Evolutionary conservation across 2,888 invertebrate species (phyloP).

Genomic region (Drosophila mulleri): DNA sequence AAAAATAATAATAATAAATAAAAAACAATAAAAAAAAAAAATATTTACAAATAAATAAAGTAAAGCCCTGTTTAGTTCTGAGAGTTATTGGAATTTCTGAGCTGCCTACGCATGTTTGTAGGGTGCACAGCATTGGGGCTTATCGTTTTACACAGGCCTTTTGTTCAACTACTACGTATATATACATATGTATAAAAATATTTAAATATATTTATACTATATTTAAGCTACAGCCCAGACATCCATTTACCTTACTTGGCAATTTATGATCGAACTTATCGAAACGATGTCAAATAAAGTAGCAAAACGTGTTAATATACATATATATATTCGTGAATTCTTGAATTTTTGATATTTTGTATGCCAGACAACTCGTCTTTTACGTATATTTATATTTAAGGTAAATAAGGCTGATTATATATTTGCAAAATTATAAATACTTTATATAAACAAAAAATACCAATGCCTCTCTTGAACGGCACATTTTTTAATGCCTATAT

Average conservation of each 20-base stretch:
- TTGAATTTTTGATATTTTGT: background rate
- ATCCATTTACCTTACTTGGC: background rate
- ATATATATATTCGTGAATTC: slow-evolving; percentile 10
- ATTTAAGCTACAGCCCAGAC: background rate
- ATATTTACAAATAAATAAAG: background rate
- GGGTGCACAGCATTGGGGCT: background rate
- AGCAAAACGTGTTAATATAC: slow-evolving; percentile 10
- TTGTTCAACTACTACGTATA: background rate
- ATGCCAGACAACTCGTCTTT: slow-evolving; percentile 12
- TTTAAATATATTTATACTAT: background rate
- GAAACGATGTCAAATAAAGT: slow-evolving; percentile 2
- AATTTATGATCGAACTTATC: slow-evolving; percentile 7
- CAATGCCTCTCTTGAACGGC: background rate
- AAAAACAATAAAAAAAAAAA: background rate
- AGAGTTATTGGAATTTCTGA: slow-evolving; percentile 11
- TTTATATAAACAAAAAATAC: background rate
- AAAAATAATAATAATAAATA: background rate
- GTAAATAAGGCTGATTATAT: slow-evolving; percentile 1
- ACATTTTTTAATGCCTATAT: too few relatives aligned
- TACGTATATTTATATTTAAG: background rate
- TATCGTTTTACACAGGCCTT: slow-evolving; percentile 8
- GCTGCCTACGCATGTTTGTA: slow-evolving; percentile 18
- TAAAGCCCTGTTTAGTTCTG: slow-evolving; percentile 10
- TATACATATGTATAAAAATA: background rate
- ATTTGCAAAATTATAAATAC: slow-evolving; percentile 17